phyloP scores from a whole-genome alignment of 1,140 invertebrate species.

The Steinernema feltiae region DNA sequence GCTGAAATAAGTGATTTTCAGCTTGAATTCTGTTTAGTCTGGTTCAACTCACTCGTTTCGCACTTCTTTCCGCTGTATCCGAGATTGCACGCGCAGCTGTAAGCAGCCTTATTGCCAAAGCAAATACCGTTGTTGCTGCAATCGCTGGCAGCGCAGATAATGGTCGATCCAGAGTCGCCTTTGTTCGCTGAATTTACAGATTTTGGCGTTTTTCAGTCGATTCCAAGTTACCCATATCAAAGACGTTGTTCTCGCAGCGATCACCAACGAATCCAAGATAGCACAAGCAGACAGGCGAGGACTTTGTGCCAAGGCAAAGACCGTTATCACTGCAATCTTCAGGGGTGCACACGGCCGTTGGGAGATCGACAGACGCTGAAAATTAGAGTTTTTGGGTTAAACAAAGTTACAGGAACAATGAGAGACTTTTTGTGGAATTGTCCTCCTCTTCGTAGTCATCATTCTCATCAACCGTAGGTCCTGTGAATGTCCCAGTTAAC shows the following conservation, averaged over 20 bases:
- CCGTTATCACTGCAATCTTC: constrained; percentile 36
- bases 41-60: constrained; percentile 24
- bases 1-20: constrained; percentile 20
- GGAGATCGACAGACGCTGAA: constrained; percentile 14
- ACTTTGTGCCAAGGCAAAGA: constrained; percentile 34
- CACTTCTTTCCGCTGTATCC: constrained; percentile 39
- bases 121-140: constrained; percentile 44
- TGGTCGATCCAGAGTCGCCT: constrained; percentile 20
- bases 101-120: constrained; percentile 34
- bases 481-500: too few species aligned
- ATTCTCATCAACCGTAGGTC: not conserved
- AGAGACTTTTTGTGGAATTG: not conserved
- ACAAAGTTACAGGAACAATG: not conserved
- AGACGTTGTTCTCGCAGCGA: constrained; percentile 32
- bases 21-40: constrained; percentile 8
- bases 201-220: not conserved
- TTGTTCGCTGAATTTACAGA: constrained; percentile 22
- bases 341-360: constrained; percentile 18
- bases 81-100: constrained; percentile 38
- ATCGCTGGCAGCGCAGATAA: constrained; percentile 32
- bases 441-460: not conserved
- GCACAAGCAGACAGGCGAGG: constrained; percentile 26
- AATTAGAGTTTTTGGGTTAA: constrained; percentile 7
- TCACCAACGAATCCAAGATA: constrained; percentile 32
- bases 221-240: constrained; percentile 6